phyloP scores from a whole-genome alignment of 2,888 invertebrate species.

The Xestia c-nigrum region DNA sequence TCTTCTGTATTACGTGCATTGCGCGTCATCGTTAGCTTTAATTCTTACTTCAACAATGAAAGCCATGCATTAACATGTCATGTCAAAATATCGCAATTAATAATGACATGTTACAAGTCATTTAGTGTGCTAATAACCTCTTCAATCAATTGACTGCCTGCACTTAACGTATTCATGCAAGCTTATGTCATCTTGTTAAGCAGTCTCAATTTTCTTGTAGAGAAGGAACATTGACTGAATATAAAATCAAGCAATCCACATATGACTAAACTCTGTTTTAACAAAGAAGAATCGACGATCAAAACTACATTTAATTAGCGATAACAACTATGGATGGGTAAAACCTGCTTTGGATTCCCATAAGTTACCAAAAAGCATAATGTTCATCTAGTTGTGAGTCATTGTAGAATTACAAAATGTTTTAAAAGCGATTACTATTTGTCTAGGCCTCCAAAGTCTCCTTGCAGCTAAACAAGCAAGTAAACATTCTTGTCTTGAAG shows the following conservation, averaged over 20 bases:
- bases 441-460: neutral
- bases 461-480: neutral
- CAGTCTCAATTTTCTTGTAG: neutral
- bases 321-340: neutral
- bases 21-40: neutral
- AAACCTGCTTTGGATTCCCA: neutral
- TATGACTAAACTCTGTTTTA: neutral
- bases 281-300: rapidly evolving
- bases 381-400: neutral
- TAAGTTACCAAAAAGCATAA: neutral
- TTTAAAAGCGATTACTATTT: neutral
- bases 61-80: slow-evolving; percentile 15
- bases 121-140: slow-evolving; percentile 28
- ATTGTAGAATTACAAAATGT: neutral
- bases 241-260: neutral
- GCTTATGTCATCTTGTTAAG: slow-evolving; percentile 14
- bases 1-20: neutral
- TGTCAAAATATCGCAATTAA: slow-evolving; percentile 48
- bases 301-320: no score
- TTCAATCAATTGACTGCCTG: slow-evolving; percentile 39
- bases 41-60: neutral
- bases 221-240: neutral
- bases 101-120: slow-evolving; percentile 45
- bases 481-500: neutral
- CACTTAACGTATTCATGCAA: slow-evolving; percentile 19